Percentiles rank a stretch among this genome's conserved stretches.
Evolutionary conservation across 2,888 invertebrate species (phyloP).

Genomic region (Globia sparganii): DNA sequence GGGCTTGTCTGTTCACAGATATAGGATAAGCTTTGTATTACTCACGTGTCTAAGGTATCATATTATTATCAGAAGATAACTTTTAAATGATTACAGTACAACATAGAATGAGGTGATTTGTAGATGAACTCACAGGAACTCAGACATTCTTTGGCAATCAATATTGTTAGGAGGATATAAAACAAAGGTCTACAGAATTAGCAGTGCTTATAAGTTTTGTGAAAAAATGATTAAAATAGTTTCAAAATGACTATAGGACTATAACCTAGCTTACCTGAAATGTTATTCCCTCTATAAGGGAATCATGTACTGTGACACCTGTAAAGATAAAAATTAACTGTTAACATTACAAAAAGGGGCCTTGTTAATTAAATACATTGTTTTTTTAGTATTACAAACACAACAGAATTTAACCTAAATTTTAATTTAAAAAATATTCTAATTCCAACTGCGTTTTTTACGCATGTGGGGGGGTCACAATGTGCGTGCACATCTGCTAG

Average conservation of each 20-base stretch:
- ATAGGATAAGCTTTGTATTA: constrained; percentile 22
- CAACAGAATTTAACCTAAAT: too few relatives aligned
- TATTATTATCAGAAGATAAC: constrained; percentile 10
- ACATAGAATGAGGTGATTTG: background rate
- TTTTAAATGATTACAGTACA: constrained; percentile 3
- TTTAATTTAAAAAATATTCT: background rate
- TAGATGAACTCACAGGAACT: background rate
- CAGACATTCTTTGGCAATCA: background rate
- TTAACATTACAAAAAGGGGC: background rate
- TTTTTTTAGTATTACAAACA: background rate
- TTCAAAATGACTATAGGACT: too few relatives aligned
- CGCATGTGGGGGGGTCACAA: constrained; percentile 24
- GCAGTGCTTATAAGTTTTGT: background rate
- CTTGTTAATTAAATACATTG: background rate
- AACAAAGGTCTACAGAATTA: background rate
- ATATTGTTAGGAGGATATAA: background rate
- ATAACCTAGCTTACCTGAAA: constrained; percentile 78
- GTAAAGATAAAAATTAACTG: constrained; percentile 68
- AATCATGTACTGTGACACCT: constrained; percentile 84
- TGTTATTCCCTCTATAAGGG: constrained; percentile 84
- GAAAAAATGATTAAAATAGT: too few relatives aligned
- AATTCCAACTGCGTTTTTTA: background rate
- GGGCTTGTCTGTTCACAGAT: constrained; percentile 11
- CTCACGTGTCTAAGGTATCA: background rate
- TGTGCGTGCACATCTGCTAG: constrained; percentile 33